Evolutionary conservation across 2,888 invertebrate species (phyloP).

Genomic region (Acleris laterana): DNA sequence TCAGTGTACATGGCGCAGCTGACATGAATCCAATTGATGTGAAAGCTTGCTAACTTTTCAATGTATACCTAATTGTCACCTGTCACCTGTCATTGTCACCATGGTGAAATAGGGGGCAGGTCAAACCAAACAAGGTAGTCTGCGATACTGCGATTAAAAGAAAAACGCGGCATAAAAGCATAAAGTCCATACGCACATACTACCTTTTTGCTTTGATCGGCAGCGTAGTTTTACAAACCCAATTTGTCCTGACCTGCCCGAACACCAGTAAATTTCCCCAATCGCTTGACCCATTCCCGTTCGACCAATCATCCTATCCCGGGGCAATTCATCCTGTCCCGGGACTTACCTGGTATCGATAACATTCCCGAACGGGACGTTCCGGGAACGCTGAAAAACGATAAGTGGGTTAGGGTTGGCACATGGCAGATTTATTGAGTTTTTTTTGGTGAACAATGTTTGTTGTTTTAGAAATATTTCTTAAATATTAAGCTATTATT

Average conservation of each 20-base stretch:
- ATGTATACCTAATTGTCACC: too few species aligned
- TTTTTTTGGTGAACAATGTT: background rate
- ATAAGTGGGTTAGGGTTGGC: slow-evolving; percentile 64
- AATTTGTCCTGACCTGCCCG: slow-evolving; percentile 20
- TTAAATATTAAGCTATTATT: too few species aligned
- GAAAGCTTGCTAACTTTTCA: too few species aligned
- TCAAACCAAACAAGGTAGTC: too few species aligned
- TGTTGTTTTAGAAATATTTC: background rate
- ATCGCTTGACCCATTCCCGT: slow-evolving; percentile 3
- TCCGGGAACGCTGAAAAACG: slow-evolving; percentile 67
- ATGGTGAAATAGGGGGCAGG: too few species aligned
- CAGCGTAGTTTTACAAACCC: slow-evolving; percentile 8
- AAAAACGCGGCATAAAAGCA: too few species aligned
- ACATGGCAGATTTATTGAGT: background rate
- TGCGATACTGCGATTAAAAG: too few species aligned
- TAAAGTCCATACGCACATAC: too few species aligned
- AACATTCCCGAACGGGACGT: slow-evolving; percentile 44
- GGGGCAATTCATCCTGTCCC: slow-evolving; percentile 42
- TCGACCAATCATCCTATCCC: slow-evolving; percentile 5
- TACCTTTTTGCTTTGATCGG: background rate
- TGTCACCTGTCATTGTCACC: too few species aligned
- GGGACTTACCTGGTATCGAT: slow-evolving; percentile 47
- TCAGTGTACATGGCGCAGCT: too few species aligned
- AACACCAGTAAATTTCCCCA: slow-evolving; percentile 16
- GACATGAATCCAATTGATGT: too few species aligned